Base-by-base conservation (phyloP, 2,113 vertebrate species). In the Crotalus tigris region DNA sequence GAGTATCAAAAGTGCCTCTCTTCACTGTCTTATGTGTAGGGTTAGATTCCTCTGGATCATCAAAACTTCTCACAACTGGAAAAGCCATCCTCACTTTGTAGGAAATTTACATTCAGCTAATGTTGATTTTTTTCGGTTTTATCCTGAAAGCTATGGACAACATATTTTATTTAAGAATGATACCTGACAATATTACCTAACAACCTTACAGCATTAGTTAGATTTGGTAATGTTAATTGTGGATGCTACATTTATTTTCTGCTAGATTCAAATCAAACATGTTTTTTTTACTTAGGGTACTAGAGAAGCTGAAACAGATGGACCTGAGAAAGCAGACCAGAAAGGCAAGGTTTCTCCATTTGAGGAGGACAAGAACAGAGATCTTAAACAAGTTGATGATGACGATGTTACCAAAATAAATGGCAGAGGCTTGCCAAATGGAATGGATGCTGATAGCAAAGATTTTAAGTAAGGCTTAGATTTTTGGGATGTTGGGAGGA, bases 361-460 rank as follows among this genome's bases (percentile, higher is more conserved):
- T 98, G 99, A 99, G 97, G 99, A 99, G 95, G 99, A 99, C 97
- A 99, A 99, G 98, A 98, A 98, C 97, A 98, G 98, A 94, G 99
- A 99, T 97, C 98, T 99, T 98, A 99, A 98, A 96, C 98, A 98
- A 95, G 98, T 98, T 95, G 99, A 99, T 95, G 98, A 98, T 94
- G 98, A 97, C 85, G 99, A 99, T 96, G 96, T 98, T 93, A 97
- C 98, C 94, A 99, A 99, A 98, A 97, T 99, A 97, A 99, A 98
- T 93, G 98, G 98, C 96, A 98, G 99, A 98, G 98, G 98, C 96
- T 98, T 99, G 94, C 97, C 99, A 95, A 99, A 99, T 92, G 99
- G 99, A 97, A 99, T 99, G 98, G 99, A 99, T 97, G 98, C 98
- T 94, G 99, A 99, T 98, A 99, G 99, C 98, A 99, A 99, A 98